Percentiles rank a stretch among this genome's conserved stretches.
phyloP scores from a whole-genome alignment of 1,140 invertebrate genomes.

The Caenorhabditis latens region DNA sequence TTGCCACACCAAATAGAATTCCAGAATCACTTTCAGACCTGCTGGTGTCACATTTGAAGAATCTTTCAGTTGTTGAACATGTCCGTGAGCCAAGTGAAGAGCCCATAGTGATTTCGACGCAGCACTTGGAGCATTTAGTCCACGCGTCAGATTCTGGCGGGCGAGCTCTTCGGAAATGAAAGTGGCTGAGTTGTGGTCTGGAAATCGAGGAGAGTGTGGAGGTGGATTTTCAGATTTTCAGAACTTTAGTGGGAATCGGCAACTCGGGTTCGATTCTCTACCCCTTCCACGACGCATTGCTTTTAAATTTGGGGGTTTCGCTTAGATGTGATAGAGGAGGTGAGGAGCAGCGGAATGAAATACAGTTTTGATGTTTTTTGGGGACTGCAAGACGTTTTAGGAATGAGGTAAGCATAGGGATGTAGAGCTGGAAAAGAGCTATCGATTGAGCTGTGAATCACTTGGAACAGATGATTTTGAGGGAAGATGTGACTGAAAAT shows the following conservation, averaged over 20 bases:
- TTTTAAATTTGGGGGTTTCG: conserved; percentile 9
- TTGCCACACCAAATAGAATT: conserved; percentile 29
- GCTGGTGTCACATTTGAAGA: background rate
- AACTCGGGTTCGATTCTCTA: conserved; percentile 45
- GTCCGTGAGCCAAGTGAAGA: background rate
- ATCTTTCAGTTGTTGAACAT: conserved; percentile 9
- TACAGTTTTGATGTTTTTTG: too few relatives aligned
- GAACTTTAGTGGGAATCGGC: conserved; percentile 35
- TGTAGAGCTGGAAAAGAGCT: too few relatives aligned
- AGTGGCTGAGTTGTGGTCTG: background rate
- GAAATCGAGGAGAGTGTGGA: background rate
- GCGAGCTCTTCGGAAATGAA: conserved; percentile 9
- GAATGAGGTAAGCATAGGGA: too few relatives aligned
- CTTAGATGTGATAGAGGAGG: background rate
- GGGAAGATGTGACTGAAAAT: too few relatives aligned
- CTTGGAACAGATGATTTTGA: too few relatives aligned
- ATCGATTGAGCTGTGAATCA: too few relatives aligned
- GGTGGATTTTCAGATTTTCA: too few relatives aligned
- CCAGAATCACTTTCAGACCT: background rate
- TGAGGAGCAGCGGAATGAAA: background rate
- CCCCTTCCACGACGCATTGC: conserved; percentile 39
- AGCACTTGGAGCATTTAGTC: conserved; percentile 7
- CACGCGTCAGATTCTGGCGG: background rate
- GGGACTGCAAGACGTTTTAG: too few relatives aligned
- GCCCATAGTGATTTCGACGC: conserved; percentile 26